A percentile compares a stretch with the other conserved stretches of the same genome.
phyloP scores from a whole-genome alignment of 2,797 vertebrate genomes.

The Furcifer pardalis region DNA sequence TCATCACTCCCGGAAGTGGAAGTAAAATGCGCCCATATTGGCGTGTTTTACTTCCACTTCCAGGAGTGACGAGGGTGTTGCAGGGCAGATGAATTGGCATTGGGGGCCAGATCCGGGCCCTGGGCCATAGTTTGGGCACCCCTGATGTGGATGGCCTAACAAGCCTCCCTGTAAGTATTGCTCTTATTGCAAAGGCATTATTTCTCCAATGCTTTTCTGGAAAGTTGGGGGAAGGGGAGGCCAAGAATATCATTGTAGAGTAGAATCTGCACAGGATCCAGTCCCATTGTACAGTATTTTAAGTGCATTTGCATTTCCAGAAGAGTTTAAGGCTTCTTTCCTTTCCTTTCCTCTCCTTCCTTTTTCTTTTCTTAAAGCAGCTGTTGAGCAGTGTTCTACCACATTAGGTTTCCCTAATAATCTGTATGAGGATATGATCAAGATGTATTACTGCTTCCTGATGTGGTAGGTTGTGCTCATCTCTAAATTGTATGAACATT shows the following conservation, averaged over 20 bases:
- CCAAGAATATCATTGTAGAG: fast-evolving
- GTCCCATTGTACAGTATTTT: background rate
- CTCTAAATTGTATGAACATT: constrained; percentile 46
- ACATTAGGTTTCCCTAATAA: constrained; percentile 71
- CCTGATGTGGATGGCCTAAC: no score
- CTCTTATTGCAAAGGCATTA: background rate
- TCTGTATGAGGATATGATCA: constrained; percentile 62
- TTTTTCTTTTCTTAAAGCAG: constrained; percentile 20
- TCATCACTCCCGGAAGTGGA: no score
- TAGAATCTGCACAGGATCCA: constrained; percentile 32
- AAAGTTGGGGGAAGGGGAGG: no score
- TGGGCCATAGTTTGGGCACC: no score
- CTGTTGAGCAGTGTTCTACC: constrained; percentile 57
- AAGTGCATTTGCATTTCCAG: constrained; percentile 39
- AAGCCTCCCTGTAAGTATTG: no score
- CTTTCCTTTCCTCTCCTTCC: no score
- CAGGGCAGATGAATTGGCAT: no score
- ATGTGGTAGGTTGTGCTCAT: constrained; percentile 31
- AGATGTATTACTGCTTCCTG: constrained; percentile 61
- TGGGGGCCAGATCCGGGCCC: no score
- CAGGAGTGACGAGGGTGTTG: no score
- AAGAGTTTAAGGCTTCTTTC: constrained; percentile 28
- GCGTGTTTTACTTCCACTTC: no score
- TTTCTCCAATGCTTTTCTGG: background rate
- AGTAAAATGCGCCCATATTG: no score